These are phyloP conservation scores for Ciona savignyi DNA, from an alignment of 23 tunicate species.

Conservation along the genomic window DNA sequence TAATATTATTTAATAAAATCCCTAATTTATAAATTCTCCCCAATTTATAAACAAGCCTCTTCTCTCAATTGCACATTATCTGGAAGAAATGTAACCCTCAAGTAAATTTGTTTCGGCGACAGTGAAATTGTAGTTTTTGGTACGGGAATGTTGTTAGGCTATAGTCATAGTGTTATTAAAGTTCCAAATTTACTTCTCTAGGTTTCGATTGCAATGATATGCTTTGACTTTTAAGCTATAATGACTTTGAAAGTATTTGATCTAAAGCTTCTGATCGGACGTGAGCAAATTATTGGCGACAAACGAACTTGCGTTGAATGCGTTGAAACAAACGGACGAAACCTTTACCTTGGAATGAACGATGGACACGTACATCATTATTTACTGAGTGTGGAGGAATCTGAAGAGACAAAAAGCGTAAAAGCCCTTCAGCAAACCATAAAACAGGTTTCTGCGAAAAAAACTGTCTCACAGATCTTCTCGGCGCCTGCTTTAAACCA, in stretches of 20 bases:
- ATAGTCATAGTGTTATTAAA: too few species aligned
- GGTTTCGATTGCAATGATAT: too few species aligned
- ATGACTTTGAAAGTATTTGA: conserved; percentile 63
- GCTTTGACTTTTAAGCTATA: neutral
- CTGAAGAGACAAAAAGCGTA: conserved; percentile 2
- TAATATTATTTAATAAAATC: too few species aligned
- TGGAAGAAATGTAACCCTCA: too few species aligned
- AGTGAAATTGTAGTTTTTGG: too few species aligned
- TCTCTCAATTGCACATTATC: too few species aligned
- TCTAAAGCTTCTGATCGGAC: conserved; percentile 55
- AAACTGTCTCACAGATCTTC: conserved; percentile 61
- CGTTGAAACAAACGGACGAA: conserved; percentile 58
- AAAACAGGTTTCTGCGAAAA: conserved; percentile 53
- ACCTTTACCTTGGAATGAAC: conserved; percentile 74
- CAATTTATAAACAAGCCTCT: too few species aligned
- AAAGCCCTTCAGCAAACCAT: conserved; percentile 20
- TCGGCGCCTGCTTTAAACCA: conserved; percentile 58
- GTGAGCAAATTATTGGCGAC: conserved; percentile 78
- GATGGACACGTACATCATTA: conserved; percentile 63
- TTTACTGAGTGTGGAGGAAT: conserved; percentile 11
- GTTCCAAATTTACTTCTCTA: too few species aligned
- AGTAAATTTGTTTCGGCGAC: too few species aligned
- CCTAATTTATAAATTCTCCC: too few species aligned
- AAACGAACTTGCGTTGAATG: conserved; percentile 54
- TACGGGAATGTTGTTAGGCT: too few species aligned